A percentile compares a stretch with the other conserved stretches of the same genome.
Evolutionary conservation across 2,113 vertebrate species (phyloP).

Genomic region (Chunga burmeisteri): DNA sequence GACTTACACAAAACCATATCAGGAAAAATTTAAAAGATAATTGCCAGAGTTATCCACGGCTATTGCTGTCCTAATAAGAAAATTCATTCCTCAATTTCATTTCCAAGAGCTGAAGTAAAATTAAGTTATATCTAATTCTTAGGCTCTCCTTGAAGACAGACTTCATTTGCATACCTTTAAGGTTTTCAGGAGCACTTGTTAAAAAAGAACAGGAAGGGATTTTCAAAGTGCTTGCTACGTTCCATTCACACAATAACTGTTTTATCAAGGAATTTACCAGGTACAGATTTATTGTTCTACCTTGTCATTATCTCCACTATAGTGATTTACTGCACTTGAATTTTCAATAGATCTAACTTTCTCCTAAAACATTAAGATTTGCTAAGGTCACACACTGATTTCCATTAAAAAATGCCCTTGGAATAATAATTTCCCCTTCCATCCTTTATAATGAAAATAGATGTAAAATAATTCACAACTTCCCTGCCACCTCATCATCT

Average conservation of each 20-base stretch:
- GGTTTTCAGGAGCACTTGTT: constrained; percentile 13
- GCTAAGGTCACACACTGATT: constrained; percentile 23
- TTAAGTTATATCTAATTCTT: constrained; percentile 31
- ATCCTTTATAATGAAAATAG: constrained; percentile 24
- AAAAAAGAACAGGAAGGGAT: neutral
- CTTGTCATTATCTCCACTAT: neutral
- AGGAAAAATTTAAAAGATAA: constrained; percentile 19
- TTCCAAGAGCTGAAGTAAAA: constrained; percentile 15
- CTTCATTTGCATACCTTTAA: constrained; percentile 46
- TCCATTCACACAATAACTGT: neutral
- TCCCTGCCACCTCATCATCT: constrained; percentile 9
- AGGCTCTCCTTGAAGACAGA: neutral
- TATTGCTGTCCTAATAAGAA: constrained; percentile 31
- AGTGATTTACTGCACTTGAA: neutral
- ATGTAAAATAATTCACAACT: constrained; percentile 57
- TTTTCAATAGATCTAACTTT: neutral
- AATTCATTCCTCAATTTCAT: constrained; percentile 25
- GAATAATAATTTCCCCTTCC: constrained; percentile 53
- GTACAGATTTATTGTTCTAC: neutral
- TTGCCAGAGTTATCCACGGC: neutral
- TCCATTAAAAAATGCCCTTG: constrained; percentile 47
- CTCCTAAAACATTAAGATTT: constrained; percentile 28
- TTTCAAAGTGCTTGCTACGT: neutral
- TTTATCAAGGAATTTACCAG: neutral
- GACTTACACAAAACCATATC: constrained; percentile 13